phyloP scores from a whole-genome alignment of 2,888 invertebrate species.

The Mycalesis mineus region DNA sequence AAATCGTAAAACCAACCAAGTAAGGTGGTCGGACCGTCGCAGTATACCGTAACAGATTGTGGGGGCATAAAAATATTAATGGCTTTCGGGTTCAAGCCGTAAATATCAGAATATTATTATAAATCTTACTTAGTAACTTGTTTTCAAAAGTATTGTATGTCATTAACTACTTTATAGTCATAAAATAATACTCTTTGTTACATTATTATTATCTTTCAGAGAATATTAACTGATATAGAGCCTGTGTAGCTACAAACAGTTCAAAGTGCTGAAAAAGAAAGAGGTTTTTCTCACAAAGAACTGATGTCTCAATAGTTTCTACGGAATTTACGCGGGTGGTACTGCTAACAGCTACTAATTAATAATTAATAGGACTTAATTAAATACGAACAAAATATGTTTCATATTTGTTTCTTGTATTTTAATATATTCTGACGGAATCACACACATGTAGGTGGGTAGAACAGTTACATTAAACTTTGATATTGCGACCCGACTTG shows the following conservation, averaged over 20 bases:
- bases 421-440: neutral
- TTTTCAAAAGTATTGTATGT: neutral
- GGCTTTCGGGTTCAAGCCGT: constrained; percentile 3
- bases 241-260: too few relatives aligned
- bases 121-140: neutral
- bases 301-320: too few relatives aligned
- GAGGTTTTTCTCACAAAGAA: too few relatives aligned
- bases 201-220: neutral
- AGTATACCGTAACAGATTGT: constrained; percentile 2
- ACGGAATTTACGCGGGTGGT: too few relatives aligned
- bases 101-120: constrained; percentile 3
- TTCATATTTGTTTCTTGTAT: too few relatives aligned
- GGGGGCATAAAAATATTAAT: constrained; percentile 7
- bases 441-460: neutral
- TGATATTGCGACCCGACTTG: constrained; percentile 60
- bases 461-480: constrained; percentile 38
- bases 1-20: constrained; percentile 4
- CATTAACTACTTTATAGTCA: neutral
- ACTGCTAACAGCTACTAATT: too few relatives aligned
- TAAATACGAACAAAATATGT: too few relatives aligned
- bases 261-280: too few relatives aligned
- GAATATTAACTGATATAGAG: too few relatives aligned
- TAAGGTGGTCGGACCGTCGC: neutral
- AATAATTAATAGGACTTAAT: too few relatives aligned
- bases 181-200: neutral